Evolutionary conservation across 2,797 vertebrate genomes (phyloP), one percentile per base, ranked within the genome.

Genomic region (Dendrocincla tyrannina): DNA sequence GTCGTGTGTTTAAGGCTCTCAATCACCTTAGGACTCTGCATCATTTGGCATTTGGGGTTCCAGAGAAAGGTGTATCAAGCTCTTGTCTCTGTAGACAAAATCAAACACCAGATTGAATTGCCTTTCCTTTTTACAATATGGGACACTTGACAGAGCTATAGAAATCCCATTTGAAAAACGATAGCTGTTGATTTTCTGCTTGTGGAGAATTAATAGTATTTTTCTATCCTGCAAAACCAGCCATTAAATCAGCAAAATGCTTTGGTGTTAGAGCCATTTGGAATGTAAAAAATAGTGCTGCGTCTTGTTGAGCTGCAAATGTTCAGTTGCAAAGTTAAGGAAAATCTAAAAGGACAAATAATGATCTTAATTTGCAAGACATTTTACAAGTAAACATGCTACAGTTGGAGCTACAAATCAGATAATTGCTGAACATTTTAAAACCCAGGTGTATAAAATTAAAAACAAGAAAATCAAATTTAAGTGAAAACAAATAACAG

Each of bases 151-250:
- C 50, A 77, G 85, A 91, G 67, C 80, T 94, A 91, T 42, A 96
- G 83, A 96, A 96, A 95, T 94, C 77, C 60, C 56, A 70, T 90
- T 82, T 94, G 88, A 95, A 84, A 92, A 91, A 94, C 1, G 66
- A 82, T 86, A 86, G 88, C 80, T 94, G 96, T 94, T 95, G 94
- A 95, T 96, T 96, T 96, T 94, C 95, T 95, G 95, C 95, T 95
- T 81, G 73, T 79, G 81, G 79, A 88, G 91, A 97, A 85, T 95
- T 96, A 96, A 87, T 96, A 93, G 93, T 89, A 74, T 91, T 93
- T 96, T 94, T 67, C 92, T 89, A 68, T 87, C 77, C 60, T 94
- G 83, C 60, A 91, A 93, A 95, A 91, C 63, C 52, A 94, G 53
- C 60, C 35, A 11, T 94, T 96, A 96, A 97, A 96, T 95, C 83